phyloP scores from a whole-genome alignment of 2,113 vertebrate genomes.

The Danionella cerebrum region DNA sequence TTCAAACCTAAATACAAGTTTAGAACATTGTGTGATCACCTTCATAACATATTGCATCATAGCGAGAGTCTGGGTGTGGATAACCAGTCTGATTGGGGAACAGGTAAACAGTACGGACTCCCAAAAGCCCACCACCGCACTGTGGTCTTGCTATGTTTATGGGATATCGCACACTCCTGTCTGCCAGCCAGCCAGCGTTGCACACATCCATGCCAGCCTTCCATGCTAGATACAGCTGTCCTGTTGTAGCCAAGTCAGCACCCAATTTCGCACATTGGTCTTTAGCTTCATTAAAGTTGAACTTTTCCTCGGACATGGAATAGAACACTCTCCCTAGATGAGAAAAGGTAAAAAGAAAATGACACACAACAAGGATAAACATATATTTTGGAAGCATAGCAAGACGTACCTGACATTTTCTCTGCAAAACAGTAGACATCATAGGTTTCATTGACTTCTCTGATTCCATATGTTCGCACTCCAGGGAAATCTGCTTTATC shows the following conservation, averaged over 20 bases:
- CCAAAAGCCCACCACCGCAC: constrained; percentile 88
- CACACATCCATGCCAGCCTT: constrained; percentile 89
- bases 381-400: not conserved
- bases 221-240: constrained; percentile 92
- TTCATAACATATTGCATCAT: constrained; percentile 87
- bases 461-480: constrained; percentile 87
- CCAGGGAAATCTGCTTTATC: constrained; percentile 91
- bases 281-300: constrained; percentile 81
- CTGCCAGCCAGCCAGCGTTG: constrained; percentile 87
- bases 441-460: constrained; percentile 88
- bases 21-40: constrained; percentile 56
- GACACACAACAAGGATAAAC: not conserved
- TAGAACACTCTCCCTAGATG: constrained; percentile 86
- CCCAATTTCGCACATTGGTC: constrained; percentile 78
- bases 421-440: constrained; percentile 97
- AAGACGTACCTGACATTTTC: constrained; percentile 79
- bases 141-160: constrained; percentile 84
- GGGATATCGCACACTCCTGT: constrained; percentile 89
- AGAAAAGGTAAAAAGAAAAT: constrained; percentile 13
- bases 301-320: constrained; percentile 76
- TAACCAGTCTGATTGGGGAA: constrained; percentile 87
- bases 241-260: constrained; percentile 81
- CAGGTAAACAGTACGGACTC: constrained; percentile 86
- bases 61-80: constrained; percentile 76
- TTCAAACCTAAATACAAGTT: not conserved